Base-by-base conservation (phyloP, 2,888 invertebrate genomes). In the Oxyscelio sp. region DNA sequence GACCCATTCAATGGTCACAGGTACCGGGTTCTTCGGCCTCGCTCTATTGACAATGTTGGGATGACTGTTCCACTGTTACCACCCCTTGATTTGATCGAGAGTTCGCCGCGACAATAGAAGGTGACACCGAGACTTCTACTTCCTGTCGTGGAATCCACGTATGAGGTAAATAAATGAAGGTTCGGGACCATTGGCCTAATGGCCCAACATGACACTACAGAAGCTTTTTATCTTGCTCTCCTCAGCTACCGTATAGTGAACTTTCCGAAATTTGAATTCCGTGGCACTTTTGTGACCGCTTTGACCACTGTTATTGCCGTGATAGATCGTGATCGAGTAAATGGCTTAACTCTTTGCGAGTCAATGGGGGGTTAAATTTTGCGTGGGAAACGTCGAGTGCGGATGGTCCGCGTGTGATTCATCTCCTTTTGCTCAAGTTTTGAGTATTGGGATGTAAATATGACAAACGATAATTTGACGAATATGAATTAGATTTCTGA, bases 391-490 rank as follows among this genome's bases (percentile, higher is more conserved):
- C 22, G 17, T 27, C 4, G 11, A 2, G 15, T 48, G 31, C 11
- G 5, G 15, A 34, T 34, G 1, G 1, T 4, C 2, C 48, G 22
- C 3, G 34, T 0, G 50, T 61, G 38, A 75, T 75, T 75, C 75
- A 40, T 75, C 66, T 66, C 31, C n/a, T 43, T 73, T 65, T 75
- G 38, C 34, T 8, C 9, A 15, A 65, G 58, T 54, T 68, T 66
- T 54, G 45, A 68, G 45, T 68, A 56, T 48, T 65, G 4, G n/a
- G 22, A 34, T 31, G 27, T 66, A 66, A 77, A 68, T 59, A 59
- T 68, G 77, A 77, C 77, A 68, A 68, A 66, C 66, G 40, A 21
- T 66, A 63, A 77, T 77, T 59, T 66, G 50, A 77, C 27, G 50
- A 66, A 77, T 77, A 66, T 75, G 75, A 75, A 65, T 66, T 50